phyloP scores from a whole-genome alignment of 1,140 invertebrate species.

The Drosophila grimshawi region DNA sequence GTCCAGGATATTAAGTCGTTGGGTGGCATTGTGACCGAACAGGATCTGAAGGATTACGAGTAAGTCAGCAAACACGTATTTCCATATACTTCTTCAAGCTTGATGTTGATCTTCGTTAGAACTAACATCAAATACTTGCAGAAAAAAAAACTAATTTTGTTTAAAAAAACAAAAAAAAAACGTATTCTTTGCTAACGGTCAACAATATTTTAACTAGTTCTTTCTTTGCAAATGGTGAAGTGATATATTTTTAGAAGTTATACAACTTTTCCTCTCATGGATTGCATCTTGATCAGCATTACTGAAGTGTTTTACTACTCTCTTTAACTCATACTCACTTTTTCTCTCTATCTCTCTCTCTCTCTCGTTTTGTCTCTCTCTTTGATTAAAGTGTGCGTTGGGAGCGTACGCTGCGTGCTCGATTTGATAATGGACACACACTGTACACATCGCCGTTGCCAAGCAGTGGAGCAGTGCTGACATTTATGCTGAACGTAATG shows the following conservation, averaged over 20 bases:
- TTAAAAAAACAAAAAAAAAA: too few species aligned
- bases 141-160: too few species aligned
- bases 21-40: conserved; percentile 91
- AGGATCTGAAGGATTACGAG: conserved; percentile 90
- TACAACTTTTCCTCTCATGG: not conserved
- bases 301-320: too few species aligned
- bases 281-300: too few species aligned
- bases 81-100: not conserved
- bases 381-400: conserved; percentile 84
- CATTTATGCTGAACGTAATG: conserved; percentile 94
- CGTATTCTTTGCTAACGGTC: conserved; percentile 1
- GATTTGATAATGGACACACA: conserved; percentile 86
- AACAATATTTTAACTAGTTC: too few species aligned
- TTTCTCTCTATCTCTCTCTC: conserved; percentile 1
- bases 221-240: too few species aligned
- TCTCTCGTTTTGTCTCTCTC: conserved; percentile 10
- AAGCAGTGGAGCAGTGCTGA: conserved; percentile 91
- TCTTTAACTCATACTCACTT: too few species aligned
- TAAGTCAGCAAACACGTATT: conserved; percentile 29
- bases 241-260: not conserved
- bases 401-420: conserved; percentile 86
- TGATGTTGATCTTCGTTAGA: too few species aligned
- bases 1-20: conserved; percentile 89
- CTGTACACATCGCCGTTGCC: conserved; percentile 92
- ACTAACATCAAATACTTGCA: too few species aligned